Conservation (phyloP, 2,113 vertebrate species). For the Clarias magur region DNA sequence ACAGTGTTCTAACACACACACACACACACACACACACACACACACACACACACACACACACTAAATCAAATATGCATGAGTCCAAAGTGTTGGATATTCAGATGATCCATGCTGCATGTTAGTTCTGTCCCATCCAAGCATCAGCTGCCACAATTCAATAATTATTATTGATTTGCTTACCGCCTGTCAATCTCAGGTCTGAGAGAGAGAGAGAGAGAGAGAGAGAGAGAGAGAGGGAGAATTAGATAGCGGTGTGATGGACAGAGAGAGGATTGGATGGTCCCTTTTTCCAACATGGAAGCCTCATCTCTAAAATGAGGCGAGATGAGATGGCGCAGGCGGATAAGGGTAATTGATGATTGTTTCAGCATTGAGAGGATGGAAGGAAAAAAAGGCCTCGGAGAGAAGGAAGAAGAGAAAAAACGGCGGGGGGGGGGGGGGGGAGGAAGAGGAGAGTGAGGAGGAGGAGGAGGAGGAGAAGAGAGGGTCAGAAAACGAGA, state of each 20-base stretch:
- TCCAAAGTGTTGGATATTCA: constrained; percentile 48
- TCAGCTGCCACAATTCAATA: constrained; percentile 85
- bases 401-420: constrained; percentile 59
- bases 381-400: constrained; percentile 65
- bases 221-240: constrained; percentile 83
- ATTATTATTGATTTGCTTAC: constrained; percentile 97
- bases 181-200: constrained; percentile 86
- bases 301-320: constrained; percentile 91
- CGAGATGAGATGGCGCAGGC: constrained; percentile 84
- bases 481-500: constrained; percentile 61
- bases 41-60: constrained; percentile 3
- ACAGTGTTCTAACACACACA: constrained; percentile 13
- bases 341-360: constrained; percentile 96
- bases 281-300: constrained; percentile 85
- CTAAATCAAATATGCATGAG: constrained; percentile 19
- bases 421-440: constrained; percentile 58
- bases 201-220: constrained; percentile 76
- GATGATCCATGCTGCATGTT: constrained; percentile 61
- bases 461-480: constrained; percentile 64
- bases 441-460: constrained; percentile 63
- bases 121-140: constrained; percentile 63
- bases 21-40: neutral
- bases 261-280: constrained; percentile 90
- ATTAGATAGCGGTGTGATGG: constrained; percentile 86
- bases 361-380: constrained; percentile 81